Base-by-base conservation (phyloP, 2,888 invertebrate genomes). In the Ochropleura leucogaster region DNA sequence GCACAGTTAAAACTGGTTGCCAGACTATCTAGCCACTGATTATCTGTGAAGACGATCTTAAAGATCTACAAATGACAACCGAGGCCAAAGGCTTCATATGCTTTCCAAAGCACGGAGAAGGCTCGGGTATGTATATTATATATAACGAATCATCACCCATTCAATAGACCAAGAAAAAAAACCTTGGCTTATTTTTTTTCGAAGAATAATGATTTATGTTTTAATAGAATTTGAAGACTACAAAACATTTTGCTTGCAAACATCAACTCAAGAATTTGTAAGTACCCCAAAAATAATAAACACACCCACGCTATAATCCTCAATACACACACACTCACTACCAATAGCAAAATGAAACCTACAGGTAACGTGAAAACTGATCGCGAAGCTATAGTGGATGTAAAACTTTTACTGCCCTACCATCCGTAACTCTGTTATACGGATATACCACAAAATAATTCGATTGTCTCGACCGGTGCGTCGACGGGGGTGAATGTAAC, bases 371-470 rank as follows among this genome's bases (percentile, higher is more conserved):
- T 70, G 59, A 72, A 83, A 80, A 77, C 71, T 70, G 73, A 80
- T 74, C 51, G 68, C 53, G 46, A 67, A 73, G 42, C 72, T 68
- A 59, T 60, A 57, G 60, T 64, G 64, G 64, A 18, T 78, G 76
- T 79, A 83, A 82, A 83, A 87, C 55, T 85, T 85, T 80, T 84
- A 87, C 76, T 66, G 60, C 68, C 30, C 57, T 30, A 20, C 79
- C 71, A 44, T 73, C 62, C 66, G 74, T 85, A 85, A 86, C 71
- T 10, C 55, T 40, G 74, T 86, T 87, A 81, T 71, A 68, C 55
- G 59, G 55, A 73, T 77, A 79, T 76, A 76, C 74, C 78, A 70
- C 81, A 63, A 76, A 80, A 87, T 89, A 88, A 88, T 89, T 89
- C 71, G 80, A 88, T 89, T 89, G 77, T 82, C 83, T 85, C 84